A percentile compares a stretch with the other conserved stretches of the same genome.
These are phyloP conservation scores for Anisognathus igniventris DNA, from an alignment of 2,797 vertebrate species.

Conservation along the genomic window DNA sequence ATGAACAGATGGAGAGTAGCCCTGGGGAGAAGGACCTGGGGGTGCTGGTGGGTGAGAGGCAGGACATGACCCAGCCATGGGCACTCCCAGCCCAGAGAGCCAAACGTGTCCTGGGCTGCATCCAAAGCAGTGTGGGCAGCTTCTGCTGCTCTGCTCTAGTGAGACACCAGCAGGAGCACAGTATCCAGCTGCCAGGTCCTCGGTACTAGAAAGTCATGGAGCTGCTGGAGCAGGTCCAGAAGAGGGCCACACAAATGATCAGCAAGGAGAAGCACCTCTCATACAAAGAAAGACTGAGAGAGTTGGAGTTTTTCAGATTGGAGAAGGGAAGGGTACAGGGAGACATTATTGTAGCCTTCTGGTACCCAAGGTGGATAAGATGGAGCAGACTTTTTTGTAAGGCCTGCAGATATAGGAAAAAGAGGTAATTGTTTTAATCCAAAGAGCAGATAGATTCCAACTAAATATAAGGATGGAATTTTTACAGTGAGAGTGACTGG, in stretches of 20 bases:
- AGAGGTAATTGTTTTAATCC: neutral
- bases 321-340: neutral
- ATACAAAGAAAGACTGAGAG: neutral
- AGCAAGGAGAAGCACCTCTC: neutral
- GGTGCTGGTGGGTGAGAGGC: neutral
- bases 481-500: neutral
- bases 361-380: neutral
- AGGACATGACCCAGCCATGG: fast-evolving
- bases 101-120: fast-evolving
- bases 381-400: neutral
- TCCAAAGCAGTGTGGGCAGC: fast-evolving
- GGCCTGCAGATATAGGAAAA: neutral
- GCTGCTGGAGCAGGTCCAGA: neutral
- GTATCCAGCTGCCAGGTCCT: neutral
- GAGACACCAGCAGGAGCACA: neutral
- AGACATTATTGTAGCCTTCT: neutral
- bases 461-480: neutral
- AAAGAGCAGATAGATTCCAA: no score
- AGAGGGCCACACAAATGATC: neutral
- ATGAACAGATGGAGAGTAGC: neutral
- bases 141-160: neutral
- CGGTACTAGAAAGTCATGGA: neutral
- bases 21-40: fast-evolving
- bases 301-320: neutral
- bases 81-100: neutral